A percentile compares a stretch with the other conserved stretches of the same genome.
phyloP scores from a whole-genome alignment of 2,888 invertebrate genomes.

The Charanyca ferruginea region DNA sequence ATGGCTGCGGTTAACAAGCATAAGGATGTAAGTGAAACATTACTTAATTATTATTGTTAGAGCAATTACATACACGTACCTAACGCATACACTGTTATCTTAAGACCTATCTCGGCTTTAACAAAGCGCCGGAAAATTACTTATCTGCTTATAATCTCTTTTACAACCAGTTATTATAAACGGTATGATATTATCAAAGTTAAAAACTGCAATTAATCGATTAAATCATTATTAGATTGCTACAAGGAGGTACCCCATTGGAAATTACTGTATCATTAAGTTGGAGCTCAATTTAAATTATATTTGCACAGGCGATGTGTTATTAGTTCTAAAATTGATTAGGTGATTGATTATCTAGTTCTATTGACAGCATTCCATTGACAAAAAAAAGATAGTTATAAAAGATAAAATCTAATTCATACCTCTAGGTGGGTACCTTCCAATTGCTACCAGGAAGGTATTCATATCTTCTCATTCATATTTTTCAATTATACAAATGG shows the following conservation, averaged over 20 bases:
- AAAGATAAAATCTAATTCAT: neutral
- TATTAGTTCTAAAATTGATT: constrained; percentile 19
- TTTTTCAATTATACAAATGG: neutral
- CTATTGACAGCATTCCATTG: constrained; percentile 22
- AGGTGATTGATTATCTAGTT: constrained; percentile 29
- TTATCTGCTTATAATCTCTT: constrained; percentile 51
- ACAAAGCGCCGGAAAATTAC: constrained; percentile 56
- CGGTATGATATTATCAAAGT: constrained; percentile 48
- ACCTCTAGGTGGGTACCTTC: too few species aligned
- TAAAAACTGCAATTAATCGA: constrained; percentile 62
- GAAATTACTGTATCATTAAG: constrained; percentile 56
- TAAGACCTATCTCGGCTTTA: constrained; percentile 46
- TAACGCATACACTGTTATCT: constrained; percentile 35
- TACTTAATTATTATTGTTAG: constrained; percentile 32
- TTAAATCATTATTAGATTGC: constrained; percentile 56
- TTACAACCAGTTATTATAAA: constrained; percentile 60
- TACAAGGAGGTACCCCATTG: constrained; percentile 46
- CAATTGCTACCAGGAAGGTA: too few species aligned
- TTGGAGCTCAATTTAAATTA: constrained; percentile 43
- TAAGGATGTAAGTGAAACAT: constrained; percentile 68
- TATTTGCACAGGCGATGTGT: constrained; percentile 45
- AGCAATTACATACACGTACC: constrained; percentile 39
- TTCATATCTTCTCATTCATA: too few species aligned
- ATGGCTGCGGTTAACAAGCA: constrained; percentile 55
- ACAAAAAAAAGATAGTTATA: constrained; percentile 10